A percentile compares a stretch with the other conserved stretches of the same genome.
Conservation (phyloP, 2,113 vertebrate genomes). For the Boulengeromyrus knoepffleri region DNA sequence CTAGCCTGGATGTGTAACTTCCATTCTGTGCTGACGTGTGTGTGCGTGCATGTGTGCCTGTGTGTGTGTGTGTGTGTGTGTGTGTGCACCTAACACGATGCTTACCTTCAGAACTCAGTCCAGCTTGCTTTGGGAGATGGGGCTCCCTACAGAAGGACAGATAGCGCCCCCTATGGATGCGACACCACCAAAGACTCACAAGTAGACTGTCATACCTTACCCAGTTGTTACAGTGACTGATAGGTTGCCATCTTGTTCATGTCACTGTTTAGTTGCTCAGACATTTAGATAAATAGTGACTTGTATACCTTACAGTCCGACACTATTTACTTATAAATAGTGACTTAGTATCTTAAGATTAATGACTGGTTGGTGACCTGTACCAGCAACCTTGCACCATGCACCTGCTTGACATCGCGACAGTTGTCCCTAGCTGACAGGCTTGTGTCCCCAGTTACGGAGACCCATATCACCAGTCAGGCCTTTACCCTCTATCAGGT, state of each 20-base stretch:
- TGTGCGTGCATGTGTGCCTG: background rate
- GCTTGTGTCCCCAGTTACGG: background rate
- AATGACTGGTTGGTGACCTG: background rate
- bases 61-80: slow-evolving; percentile 23
- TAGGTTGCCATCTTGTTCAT: background rate
- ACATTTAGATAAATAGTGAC: background rate
- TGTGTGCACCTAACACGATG: slow-evolving; percentile 20
- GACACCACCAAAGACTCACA: background rate
- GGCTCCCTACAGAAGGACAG: background rate
- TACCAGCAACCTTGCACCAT: background rate
- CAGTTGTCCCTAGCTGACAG: background rate
- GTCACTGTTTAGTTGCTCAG: background rate
- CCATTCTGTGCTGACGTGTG: background rate
- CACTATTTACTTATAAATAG: background rate
- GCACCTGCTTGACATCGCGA: background rate
- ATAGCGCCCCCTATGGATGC: background rate
- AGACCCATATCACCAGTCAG: background rate
- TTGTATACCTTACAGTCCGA: background rate
- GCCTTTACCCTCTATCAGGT: background rate
- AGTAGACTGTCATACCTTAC: background rate
- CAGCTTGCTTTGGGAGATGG: background rate
- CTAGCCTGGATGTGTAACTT: slow-evolving; percentile 1
- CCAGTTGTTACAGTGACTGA: background rate
- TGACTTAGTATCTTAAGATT: background rate
- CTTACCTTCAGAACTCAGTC: background rate